phyloP scores from a whole-genome alignment of 2,888 invertebrate species.

The Fragum whitleyi region DNA sequence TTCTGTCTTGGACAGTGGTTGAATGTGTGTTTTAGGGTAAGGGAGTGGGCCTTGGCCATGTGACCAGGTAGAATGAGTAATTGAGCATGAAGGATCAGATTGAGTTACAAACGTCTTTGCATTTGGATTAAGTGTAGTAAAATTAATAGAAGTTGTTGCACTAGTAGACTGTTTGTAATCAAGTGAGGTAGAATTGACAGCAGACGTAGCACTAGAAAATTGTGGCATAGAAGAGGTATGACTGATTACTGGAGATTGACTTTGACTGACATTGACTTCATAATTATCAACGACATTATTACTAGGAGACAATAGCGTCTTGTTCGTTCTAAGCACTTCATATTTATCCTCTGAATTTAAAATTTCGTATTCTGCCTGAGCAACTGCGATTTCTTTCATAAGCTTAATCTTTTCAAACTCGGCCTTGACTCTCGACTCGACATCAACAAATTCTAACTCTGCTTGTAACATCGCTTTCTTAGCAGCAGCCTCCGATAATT shows the following conservation, averaged over 20 bases:
- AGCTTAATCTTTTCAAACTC: conserved; percentile 22
- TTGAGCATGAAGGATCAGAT: not conserved
- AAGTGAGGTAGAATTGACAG: no score
- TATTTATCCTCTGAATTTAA: not conserved
- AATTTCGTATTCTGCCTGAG: not conserved
- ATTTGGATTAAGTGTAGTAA: not conserved
- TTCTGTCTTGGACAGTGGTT: no score
- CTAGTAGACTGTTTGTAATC: no score
- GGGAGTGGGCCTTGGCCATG: no score
- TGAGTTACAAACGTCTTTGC: not conserved
- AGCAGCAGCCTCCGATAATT: not conserved
- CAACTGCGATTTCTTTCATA: conserved; percentile 7
- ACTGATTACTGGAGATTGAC: no score
- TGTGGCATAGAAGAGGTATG: no score
- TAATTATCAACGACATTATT: no score
- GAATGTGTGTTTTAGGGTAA: not conserved
- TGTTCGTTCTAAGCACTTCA: no score
- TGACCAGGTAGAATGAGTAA: not conserved
- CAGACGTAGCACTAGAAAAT: not conserved
- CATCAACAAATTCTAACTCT: conserved; percentile 23
- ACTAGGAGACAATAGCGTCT: no score
- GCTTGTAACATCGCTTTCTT: conserved; percentile 17
- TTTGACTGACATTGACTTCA: no score
- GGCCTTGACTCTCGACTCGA: conserved; percentile 25
- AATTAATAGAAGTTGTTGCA: not conserved